Conservation (phyloP, 1,140 invertebrate species). For the Mizuhopecten yessoensis region DNA sequence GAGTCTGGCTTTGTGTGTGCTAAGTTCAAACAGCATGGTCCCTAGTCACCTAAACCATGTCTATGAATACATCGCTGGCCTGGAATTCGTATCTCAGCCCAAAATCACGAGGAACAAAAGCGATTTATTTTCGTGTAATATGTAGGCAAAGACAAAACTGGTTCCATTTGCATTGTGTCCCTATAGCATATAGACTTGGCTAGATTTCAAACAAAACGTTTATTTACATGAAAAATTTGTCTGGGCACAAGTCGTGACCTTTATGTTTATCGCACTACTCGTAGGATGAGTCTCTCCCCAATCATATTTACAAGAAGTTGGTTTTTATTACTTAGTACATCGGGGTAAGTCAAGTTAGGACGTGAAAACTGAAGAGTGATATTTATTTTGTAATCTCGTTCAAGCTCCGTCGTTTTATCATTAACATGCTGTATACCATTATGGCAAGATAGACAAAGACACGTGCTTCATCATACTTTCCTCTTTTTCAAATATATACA, state of each 20-base stretch:
- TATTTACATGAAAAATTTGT: slow-evolving; percentile 27
- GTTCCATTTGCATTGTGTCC: not conserved
- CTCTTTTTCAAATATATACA: not conserved
- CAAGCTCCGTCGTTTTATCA: not conserved
- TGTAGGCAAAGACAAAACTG: not conserved
- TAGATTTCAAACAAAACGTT: not conserved
- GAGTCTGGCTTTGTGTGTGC: not conserved
- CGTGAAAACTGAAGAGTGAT: not conserved
- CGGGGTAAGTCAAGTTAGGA: not conserved
- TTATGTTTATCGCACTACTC: not conserved
- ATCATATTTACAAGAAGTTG: not conserved
- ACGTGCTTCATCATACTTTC: not conserved
- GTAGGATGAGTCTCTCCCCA: not conserved
- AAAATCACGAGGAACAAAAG: not conserved
- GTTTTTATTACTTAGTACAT: not conserved
- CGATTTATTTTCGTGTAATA: not conserved
- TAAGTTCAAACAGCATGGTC: not conserved
- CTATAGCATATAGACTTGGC: not conserved
- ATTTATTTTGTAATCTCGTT: slow-evolving; percentile 1
- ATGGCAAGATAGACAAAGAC: not conserved
- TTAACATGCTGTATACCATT: not conserved
- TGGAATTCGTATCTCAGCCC: not conserved
- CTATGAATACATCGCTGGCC: not conserved
- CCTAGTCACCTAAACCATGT: not conserved
- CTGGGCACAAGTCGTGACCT: not conserved